These are phyloP conservation scores for Tanypteryx hageni DNA, from an alignment of 2,888 invertebrate genomes.

Conservation along the genomic window DNA sequence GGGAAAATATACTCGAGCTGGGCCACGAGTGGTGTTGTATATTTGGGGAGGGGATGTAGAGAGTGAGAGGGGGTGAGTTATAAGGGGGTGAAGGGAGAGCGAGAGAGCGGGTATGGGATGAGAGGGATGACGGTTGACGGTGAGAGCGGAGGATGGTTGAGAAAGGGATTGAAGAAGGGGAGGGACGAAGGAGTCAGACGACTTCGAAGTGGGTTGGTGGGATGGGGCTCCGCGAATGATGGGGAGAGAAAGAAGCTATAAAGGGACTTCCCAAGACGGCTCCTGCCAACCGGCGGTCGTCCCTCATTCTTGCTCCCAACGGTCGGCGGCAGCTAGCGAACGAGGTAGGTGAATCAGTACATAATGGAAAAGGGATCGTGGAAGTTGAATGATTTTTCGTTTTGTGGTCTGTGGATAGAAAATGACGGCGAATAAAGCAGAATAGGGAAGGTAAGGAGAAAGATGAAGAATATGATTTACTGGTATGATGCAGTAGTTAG, in stretches of 20 bases:
- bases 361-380: slow-evolving; percentile 46
- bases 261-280: slow-evolving; percentile 31
- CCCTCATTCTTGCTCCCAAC: not conserved
- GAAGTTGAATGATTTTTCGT: slow-evolving; percentile 10
- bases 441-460: not conserved
- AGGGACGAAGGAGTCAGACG: not conserved
- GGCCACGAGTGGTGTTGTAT: not conserved
- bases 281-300: not conserved
- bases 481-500: too few species aligned
- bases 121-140: too few species aligned
- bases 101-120: too few species aligned
- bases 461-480: too few species aligned
- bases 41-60: not conserved
- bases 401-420: not conserved
- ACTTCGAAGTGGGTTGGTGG: not conserved
- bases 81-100: too few species aligned
- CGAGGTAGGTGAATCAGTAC: slow-evolving; percentile 12
- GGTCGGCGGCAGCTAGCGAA: not conserved
- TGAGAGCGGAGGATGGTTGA: too few species aligned
- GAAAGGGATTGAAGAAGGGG: too few species aligned
- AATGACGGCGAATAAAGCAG: not conserved
- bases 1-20: slow-evolving; percentile 1
- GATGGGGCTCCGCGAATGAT: not conserved
- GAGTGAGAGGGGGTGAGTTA: not conserved
- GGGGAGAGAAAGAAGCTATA: not conserved